Percentiles rank a stretch among this genome's conserved stretches.
Evolutionary conservation across 1,140 invertebrate species (phyloP).

Genomic region (Wiebesia pumilae): DNA sequence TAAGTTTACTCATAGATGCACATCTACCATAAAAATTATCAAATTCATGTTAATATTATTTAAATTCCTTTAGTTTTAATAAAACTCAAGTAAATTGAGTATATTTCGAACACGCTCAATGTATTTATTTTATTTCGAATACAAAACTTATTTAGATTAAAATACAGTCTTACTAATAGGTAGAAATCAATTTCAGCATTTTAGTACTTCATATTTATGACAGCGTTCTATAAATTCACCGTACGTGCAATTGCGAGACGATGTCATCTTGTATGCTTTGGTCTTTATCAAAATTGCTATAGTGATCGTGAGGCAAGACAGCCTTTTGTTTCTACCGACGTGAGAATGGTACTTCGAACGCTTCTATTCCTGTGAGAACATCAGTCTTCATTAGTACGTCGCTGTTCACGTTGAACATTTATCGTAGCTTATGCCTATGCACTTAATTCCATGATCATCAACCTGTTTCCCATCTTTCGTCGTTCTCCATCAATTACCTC

Average conservation of each 20-base stretch:
- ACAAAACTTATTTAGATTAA: not conserved
- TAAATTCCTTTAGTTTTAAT: too few species aligned
- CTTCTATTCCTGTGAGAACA: not conserved
- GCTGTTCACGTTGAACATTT: not conserved
- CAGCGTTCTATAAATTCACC: not conserved
- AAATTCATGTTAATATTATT: too few species aligned
- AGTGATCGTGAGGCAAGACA: not conserved
- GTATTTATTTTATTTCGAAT: too few species aligned
- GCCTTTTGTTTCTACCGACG: not conserved
- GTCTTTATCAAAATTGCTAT: not conserved
- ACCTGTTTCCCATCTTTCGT: not conserved
- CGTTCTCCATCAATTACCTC: not conserved
- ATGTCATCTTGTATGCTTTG: not conserved
- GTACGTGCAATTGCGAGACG: not conserved
- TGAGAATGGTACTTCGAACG: not conserved
- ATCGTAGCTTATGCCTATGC: not conserved
- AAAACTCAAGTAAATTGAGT: too few species aligned
- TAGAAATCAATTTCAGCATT: not conserved
- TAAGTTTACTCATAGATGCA: too few species aligned
- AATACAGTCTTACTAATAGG: not conserved
- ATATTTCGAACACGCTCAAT: too few species aligned
- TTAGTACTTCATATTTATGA: not conserved
- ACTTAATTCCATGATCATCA: slow-evolving; percentile 18
- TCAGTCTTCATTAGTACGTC: not conserved
- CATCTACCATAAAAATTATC: too few species aligned